Base-by-base conservation (phyloP, 2,113 vertebrate genomes). In the Psilopsiagon aymara region DNA sequence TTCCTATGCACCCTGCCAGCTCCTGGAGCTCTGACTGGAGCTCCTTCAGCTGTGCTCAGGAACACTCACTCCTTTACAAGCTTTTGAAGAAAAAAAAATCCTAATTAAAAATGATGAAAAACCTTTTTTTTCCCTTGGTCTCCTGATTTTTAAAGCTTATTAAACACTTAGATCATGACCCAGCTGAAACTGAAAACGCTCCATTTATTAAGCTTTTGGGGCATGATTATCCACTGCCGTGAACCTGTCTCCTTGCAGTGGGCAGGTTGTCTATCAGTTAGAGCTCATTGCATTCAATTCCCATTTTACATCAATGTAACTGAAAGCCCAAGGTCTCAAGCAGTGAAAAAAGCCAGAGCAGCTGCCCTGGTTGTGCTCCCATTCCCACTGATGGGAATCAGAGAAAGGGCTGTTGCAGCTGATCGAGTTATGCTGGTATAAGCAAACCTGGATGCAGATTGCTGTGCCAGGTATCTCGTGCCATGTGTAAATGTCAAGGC, bases 51-150 rank as follows among this genome's bases (percentile, higher is more conserved):
- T 33, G 4, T 21, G 20, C 60, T 82, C 66, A 71, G 68, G 60
- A 83, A 55, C 66, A 57, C 63, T 90, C 4, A 1, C 2, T 39
- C 53, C 49, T 89, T 95, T 73, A 85, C 24, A 82, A 76, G 78
- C 78, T 71, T 28, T 66, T 6, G 2, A 86, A 92, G 83, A 21
- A 90, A 94, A 83, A 53, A 67, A 55, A 4, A 11, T 20, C 31
- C 62, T 84, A 84, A 95, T 96, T 91, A 67, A 94, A 96, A 92
- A 83, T 27, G 43, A 16, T 77, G 59, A 57, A 84, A 94, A 82
- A 10, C 4, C 29, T 79, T 66, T 14, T 28, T 76, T 59, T 55
- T 11, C 12, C 33, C 33, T n/a, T 57, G 10, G 51, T 67, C 73
- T 88, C 86, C 60, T 74, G 27, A 18, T 81, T 94, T 86, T 60